Conservation (phyloP, 1,140 invertebrate species). For the Aleiodes sp. region DNA sequence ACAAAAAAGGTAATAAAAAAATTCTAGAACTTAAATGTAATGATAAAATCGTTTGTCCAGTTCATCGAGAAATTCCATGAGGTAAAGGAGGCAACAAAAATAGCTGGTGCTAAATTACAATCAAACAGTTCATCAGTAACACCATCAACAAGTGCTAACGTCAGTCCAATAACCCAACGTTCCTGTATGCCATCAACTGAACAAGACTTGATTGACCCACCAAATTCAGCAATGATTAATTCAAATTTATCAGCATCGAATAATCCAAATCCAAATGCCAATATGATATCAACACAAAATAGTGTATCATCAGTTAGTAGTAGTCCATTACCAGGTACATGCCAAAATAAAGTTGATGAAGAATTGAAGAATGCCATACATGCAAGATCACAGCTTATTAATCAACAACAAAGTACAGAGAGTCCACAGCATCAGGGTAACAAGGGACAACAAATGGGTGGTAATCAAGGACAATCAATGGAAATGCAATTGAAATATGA, state of each 20-base stretch:
- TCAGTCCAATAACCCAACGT: constrained; percentile 80
- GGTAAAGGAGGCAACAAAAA: constrained; percentile 92
- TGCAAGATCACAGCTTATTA: constrained; percentile 56
- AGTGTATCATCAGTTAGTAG: constrained; percentile 64
- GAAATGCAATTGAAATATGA: constrained; percentile 97
- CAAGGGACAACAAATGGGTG: constrained; percentile 44
- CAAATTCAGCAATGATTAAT: constrained; percentile 65
- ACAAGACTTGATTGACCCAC: constrained; percentile 66
- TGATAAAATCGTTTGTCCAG: constrained; percentile 65
- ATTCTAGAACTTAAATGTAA: background rate
- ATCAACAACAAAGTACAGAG: constrained; percentile 61
- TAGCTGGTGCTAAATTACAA: constrained; percentile 73
- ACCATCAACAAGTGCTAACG: constrained; percentile 84
- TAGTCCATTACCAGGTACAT: constrained; percentile 59
- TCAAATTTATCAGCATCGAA: constrained; percentile 62
- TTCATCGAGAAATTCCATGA: constrained; percentile 99
- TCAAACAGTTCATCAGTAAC: constrained; percentile 81
- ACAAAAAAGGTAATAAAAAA: too few species aligned
- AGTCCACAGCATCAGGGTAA: constrained; percentile 65
- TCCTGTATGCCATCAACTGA: constrained; percentile 67
- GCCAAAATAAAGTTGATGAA: constrained; percentile 60
- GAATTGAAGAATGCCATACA: constrained; percentile 62
- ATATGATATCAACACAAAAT: constrained; percentile 63
- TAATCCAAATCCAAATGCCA: constrained; percentile 61
- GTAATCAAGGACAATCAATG: constrained; percentile 58